Conservation (phyloP, 2,797 vertebrate species). For the Esox lucius region DNA sequence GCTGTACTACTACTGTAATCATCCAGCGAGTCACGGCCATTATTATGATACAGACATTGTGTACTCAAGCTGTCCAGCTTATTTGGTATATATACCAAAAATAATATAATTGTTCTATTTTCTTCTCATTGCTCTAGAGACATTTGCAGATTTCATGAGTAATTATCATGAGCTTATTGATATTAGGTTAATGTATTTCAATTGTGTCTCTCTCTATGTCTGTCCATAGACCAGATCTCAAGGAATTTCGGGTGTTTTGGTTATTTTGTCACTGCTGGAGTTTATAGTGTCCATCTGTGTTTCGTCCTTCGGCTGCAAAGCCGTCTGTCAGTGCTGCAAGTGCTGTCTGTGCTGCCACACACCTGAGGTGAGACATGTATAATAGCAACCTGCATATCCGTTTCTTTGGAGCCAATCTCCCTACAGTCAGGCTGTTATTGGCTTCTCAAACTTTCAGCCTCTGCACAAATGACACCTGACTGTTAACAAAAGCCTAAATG, state of each 20-base stretch:
- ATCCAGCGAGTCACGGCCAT: no score
- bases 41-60: no score
- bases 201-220: not conserved
- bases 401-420: not conserved
- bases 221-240: not conserved
- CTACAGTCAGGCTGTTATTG: no score
- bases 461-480: no score
- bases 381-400: not conserved
- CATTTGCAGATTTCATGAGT: no score
- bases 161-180: not conserved
- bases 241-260: conserved; percentile 11
- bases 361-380: conserved; percentile 13
- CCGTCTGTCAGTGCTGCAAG: not conserved
- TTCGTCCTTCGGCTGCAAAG: conserved; percentile 28
- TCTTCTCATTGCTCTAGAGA: not conserved
- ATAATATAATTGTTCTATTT: not conserved
- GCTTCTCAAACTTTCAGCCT: no score
- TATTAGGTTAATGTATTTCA: not conserved
- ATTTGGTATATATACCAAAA: not conserved
- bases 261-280: conserved; percentile 27
- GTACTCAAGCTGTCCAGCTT: not conserved
- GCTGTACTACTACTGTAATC: no score
- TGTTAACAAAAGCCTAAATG: no score
- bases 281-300: conserved; percentile 26
- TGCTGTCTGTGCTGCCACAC: not conserved